A percentile compares a stretch with the other conserved stretches of the same genome.
phyloP scores from a whole-genome alignment of 2,888 invertebrate species.

The Euzetes globulus region DNA sequence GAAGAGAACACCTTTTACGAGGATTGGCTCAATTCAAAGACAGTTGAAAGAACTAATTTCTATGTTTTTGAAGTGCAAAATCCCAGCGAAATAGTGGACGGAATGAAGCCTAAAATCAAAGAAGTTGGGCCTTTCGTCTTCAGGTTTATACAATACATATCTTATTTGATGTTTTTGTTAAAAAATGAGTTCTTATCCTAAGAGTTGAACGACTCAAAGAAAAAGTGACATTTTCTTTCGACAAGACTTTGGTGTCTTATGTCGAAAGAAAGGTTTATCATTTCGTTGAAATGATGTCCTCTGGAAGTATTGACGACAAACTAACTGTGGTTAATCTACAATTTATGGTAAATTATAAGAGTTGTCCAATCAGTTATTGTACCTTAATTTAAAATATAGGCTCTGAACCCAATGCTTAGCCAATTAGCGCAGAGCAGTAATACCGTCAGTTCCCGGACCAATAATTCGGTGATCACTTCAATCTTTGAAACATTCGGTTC shows the following conservation, averaged over 20 bases:
- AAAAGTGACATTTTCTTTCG: slow-evolving; percentile 28
- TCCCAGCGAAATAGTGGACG: slow-evolving; percentile 1
- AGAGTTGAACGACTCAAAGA: slow-evolving; percentile 33
- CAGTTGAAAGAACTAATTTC: slow-evolving; percentile 16
- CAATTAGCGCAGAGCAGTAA: not conserved
- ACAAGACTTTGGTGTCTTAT: slow-evolving; percentile 27
- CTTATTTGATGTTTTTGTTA: not conserved
- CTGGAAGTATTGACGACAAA: slow-evolving; percentile 28
- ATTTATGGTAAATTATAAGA: slow-evolving; percentile 24
- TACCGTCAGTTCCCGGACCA: not conserved
- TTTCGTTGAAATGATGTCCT: slow-evolving; percentile 30
- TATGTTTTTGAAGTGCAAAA: slow-evolving; percentile 33
- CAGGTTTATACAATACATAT: no score
- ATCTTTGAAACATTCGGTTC: slow-evolving; percentile 3
- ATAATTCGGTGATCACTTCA: not conserved
- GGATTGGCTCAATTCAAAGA: slow-evolving; percentile 7
- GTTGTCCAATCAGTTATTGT: not conserved
- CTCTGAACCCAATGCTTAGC: slow-evolving; percentile 27
- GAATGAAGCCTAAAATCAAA: slow-evolving; percentile 25
- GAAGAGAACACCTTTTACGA: slow-evolving; percentile 17
- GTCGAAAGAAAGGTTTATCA: slow-evolving; percentile 34
- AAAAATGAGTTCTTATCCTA: not conserved
- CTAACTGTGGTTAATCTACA: slow-evolving; percentile 30
- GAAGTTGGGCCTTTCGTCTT: slow-evolving; percentile 35
- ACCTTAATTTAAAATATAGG: not conserved